phyloP scores from a whole-genome alignment of 2,797 vertebrate species.

The Galaxias olidus region DNA sequence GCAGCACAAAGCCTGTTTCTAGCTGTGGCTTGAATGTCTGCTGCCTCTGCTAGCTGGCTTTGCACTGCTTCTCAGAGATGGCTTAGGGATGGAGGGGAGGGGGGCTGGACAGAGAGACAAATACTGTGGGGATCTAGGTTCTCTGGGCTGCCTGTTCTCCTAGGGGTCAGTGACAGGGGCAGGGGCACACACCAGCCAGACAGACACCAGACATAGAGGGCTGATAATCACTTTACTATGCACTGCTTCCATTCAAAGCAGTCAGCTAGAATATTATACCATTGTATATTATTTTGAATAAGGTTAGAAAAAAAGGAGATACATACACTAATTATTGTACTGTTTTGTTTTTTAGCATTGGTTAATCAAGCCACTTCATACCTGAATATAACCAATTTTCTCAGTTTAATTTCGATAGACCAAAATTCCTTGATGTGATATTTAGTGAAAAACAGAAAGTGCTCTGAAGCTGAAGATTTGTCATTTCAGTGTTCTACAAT shows the following conservation, averaged over 20 bases:
- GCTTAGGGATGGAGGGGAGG: neutral
- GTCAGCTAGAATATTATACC: neutral
- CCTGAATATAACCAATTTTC: too few relatives aligned
- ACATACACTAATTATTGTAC: conserved; percentile 31
- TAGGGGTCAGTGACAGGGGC: conserved; percentile 55
- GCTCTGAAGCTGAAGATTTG: conserved; percentile 46
- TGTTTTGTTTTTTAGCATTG: conserved; percentile 35
- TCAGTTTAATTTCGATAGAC: conserved; percentile 53
- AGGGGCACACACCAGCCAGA: conserved; percentile 46
- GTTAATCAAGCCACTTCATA: conserved; percentile 41
- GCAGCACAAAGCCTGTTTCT: conserved; percentile 3
- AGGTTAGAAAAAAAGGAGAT: neutral
- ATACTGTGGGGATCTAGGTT: conserved; percentile 19
- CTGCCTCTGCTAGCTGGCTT: neutral
- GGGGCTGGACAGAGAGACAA: conserved; percentile 23
- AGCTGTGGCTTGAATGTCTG: neutral
- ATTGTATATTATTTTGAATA: too few relatives aligned
- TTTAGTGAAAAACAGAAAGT: conserved; percentile 57
- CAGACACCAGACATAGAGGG: conserved; percentile 32
- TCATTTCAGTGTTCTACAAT: conserved; percentile 63
- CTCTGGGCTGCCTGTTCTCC: conserved; percentile 36
- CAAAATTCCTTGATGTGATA: conserved; percentile 65
- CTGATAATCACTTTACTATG: too few relatives aligned
- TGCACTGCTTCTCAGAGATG: neutral
- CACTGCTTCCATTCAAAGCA: neutral